Evolutionary conservation across 2,113 vertebrate species (phyloP).

Genomic region (Podarcis raffonei): DNA sequence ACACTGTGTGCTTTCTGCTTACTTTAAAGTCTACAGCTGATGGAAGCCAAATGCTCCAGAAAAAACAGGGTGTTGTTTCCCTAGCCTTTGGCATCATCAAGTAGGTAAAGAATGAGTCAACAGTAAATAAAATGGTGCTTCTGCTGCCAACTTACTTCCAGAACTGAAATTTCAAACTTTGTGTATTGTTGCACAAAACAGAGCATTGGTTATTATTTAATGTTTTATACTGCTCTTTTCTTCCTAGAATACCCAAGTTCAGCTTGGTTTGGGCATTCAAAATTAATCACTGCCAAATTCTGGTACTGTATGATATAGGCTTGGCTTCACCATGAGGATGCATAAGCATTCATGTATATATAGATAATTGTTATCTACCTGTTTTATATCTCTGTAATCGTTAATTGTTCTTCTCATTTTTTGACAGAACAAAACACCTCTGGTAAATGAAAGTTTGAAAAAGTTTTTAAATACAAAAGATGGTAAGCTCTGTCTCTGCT

Average conservation of each 20-base stretch:
- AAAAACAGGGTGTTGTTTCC: background rate
- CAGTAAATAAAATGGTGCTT: background rate
- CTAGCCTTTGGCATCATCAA: background rate
- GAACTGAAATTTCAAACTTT: background rate
- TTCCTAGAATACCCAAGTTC: background rate
- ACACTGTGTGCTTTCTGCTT: background rate
- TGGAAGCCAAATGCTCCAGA: background rate
- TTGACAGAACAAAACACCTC: constrained; percentile 88
- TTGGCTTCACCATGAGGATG: background rate
- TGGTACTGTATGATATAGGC: background rate
- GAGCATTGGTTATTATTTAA: too few relatives aligned
- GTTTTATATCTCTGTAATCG: background rate
- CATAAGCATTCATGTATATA: background rate
- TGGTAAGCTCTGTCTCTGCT: constrained; percentile 76
- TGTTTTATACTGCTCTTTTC: background rate
- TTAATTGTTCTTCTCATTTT: constrained; percentile 19
- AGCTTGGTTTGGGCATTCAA: background rate
- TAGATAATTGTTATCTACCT: background rate
- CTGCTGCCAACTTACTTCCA: background rate
- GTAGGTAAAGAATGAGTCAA: background rate
- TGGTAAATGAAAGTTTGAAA: constrained; percentile 92
- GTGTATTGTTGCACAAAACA: background rate
- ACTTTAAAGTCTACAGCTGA: background rate
- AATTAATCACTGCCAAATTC: background rate
- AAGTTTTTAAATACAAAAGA: constrained; percentile 90